Evolutionary conservation across 2,888 invertebrate genomes (phyloP).

Genomic region (Parnassius apollo): DNA sequence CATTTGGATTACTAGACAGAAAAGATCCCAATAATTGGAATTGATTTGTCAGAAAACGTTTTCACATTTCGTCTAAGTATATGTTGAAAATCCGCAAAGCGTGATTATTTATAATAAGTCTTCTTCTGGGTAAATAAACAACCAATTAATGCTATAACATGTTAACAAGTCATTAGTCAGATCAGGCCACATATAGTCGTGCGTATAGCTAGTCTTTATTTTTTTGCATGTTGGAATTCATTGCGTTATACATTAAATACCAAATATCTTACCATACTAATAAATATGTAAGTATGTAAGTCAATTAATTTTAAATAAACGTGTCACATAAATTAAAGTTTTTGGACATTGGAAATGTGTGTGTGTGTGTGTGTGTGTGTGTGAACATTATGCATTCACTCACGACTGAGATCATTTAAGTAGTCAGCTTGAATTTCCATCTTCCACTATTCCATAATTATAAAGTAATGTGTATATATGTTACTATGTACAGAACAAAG

Average conservation of each 20-base stretch:
- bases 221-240: conserved; percentile 10
- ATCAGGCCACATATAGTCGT: background rate
- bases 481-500: background rate
- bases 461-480: background rate
- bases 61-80: too few species aligned
- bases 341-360: background rate
- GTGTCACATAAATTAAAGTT: background rate
- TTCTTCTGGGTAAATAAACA: conserved; percentile 4
- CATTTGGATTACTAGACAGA: too few species aligned
- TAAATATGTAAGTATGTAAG: background rate
- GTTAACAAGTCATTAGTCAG: conserved; percentile 5
- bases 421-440: too few species aligned
- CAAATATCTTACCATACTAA: background rate
- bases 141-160: conserved; percentile 10
- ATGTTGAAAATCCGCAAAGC: too few species aligned
- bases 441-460: background rate
- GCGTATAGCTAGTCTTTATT: background rate
- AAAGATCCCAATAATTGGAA: too few species aligned
- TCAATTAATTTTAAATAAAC: background rate
- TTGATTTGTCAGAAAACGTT: too few species aligned
- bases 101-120: background rate
- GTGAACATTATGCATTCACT: background rate
- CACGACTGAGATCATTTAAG: too few species aligned
- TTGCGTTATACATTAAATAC: conserved; percentile 7
- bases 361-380: too few species aligned